These are phyloP conservation scores for Stegodyphus mimosarum DNA, from an alignment of 1,140 invertebrate genomes.

Conservation along the genomic window DNA sequence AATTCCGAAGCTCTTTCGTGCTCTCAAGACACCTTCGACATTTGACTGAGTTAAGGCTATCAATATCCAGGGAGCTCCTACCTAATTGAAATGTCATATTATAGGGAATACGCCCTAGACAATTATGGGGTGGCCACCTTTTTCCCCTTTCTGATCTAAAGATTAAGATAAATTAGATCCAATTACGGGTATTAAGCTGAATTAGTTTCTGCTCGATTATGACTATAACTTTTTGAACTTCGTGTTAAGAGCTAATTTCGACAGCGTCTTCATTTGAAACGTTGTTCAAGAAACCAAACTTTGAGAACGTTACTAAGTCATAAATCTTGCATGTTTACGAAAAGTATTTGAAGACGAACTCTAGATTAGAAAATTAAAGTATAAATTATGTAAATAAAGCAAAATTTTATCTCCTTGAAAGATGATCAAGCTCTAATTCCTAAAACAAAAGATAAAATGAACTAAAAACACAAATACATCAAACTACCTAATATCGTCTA, in stretches of 20 bases:
- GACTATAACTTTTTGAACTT: conserved; percentile 35
- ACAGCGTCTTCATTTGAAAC: conserved; percentile 1
- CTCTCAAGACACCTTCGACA: conserved; percentile 7
- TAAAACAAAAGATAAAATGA: too few species aligned
- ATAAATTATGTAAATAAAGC: too few species aligned
- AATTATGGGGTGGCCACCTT: conserved; percentile 22
- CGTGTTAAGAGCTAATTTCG: conserved; percentile 56
- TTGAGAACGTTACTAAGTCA: not conserved
- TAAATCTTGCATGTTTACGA: conserved; percentile 11
- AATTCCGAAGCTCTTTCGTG: conserved; percentile 9
- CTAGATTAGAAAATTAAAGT: too few species aligned
- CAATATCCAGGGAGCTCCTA: conserved; percentile 49
- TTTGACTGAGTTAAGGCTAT: conserved; percentile 47
- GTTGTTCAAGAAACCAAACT: not conserved
- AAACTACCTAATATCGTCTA: too few species aligned
- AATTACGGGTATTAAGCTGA: conserved; percentile 47
- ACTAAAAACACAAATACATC: too few species aligned
- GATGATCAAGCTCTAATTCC: too few species aligned
- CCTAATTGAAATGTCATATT: conserved; percentile 60
- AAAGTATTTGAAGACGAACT: too few species aligned
- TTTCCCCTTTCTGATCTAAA: conserved; percentile 24
- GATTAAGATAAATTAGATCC: conserved; percentile 54
- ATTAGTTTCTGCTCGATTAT: conserved; percentile 44
- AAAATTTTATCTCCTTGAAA: too few species aligned
- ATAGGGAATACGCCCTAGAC: conserved; percentile 40